Percentiles rank a stretch among this genome's conserved stretches.
These are phyloP conservation scores for Pollenia labialis DNA, from an alignment of 2,888 invertebrate species.

Conservation along the genomic window DNA sequence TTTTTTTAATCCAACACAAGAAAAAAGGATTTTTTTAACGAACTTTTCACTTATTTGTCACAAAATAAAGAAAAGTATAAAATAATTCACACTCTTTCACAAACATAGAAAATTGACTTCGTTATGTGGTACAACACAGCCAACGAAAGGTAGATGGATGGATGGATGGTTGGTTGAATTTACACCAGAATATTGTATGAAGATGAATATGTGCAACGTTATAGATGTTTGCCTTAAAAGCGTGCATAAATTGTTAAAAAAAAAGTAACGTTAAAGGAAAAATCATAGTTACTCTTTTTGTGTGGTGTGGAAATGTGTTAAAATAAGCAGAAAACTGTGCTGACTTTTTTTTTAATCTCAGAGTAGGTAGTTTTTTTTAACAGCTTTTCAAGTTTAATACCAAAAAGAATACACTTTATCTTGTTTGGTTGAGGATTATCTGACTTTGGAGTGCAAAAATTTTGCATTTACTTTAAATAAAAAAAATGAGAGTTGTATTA, in stretches of 20 bases:
- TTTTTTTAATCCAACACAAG: slow-evolving; percentile 5
- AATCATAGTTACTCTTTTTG: background rate
- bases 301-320: slow-evolving; percentile 23
- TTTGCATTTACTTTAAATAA: background rate
- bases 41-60: slow-evolving; percentile 31
- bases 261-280: background rate
- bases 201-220: slow-evolving; percentile 40
- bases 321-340: slow-evolving; percentile 47
- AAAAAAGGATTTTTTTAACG: slow-evolving; percentile 11
- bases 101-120: slow-evolving; percentile 61
- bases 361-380: slow-evolving; percentile 3
- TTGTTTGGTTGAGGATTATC: slow-evolving; percentile 66
- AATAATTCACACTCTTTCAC: background rate
- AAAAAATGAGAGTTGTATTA: slow-evolving; percentile 2
- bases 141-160: background rate
- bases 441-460: background rate
- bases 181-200: slow-evolving; percentile 11
- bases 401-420: slow-evolving; percentile 57
- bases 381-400: slow-evolving; percentile 35
- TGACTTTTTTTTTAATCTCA: slow-evolving; percentile 23
- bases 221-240: slow-evolving; percentile 48
- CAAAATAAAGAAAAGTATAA: slow-evolving; percentile 8
- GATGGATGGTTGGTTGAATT: background rate
- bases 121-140: slow-evolving; percentile 49
- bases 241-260: slow-evolving; percentile 67